Conservation (phyloP, 2,888 invertebrate species). For the Hololepta plana region DNA sequence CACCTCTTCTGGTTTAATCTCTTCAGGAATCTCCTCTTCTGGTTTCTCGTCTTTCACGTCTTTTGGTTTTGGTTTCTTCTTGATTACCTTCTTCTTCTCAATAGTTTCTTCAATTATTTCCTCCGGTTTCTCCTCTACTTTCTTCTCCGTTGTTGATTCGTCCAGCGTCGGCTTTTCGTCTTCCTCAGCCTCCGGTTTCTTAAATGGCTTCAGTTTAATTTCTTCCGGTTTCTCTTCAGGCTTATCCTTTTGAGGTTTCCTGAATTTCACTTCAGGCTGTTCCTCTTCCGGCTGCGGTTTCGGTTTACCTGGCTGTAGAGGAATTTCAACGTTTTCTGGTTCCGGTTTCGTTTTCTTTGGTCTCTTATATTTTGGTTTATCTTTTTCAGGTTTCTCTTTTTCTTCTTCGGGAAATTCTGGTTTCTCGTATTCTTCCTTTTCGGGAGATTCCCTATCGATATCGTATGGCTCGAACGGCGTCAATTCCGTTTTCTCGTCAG, state of each 20-base stretch:
- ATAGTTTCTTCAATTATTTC: constrained; percentile 10
- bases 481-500: constrained; percentile 19
- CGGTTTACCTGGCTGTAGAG: constrained; percentile 13
- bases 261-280: constrained; percentile 18
- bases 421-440: constrained; percentile 16
- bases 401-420: constrained; percentile 22
- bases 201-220: constrained; percentile 10
- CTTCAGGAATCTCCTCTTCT: constrained; percentile 25
- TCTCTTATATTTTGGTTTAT: constrained; percentile 12
- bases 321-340: constrained; percentile 10
- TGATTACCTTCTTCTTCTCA: constrained; percentile 8
- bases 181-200: constrained; percentile 10
- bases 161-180: constrained; percentile 14
- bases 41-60: constrained; percentile 4
- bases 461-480: constrained; percentile 13
- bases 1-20: constrained; percentile 12
- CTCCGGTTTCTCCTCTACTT: constrained; percentile 9
- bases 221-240: constrained; percentile 19
- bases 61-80: constrained; percentile 9
- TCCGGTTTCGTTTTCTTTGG: constrained; percentile 10
- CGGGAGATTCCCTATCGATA: constrained; percentile 15
- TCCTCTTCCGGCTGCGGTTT: constrained; percentile 22
- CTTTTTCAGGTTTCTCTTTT: constrained; percentile 11
- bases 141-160: neutral
- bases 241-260: constrained; percentile 13